These are phyloP conservation scores for Hermaeophaga mercurialis DNA, from an alignment of 2,888 invertebrate species.

Conservation along the genomic window DNA sequence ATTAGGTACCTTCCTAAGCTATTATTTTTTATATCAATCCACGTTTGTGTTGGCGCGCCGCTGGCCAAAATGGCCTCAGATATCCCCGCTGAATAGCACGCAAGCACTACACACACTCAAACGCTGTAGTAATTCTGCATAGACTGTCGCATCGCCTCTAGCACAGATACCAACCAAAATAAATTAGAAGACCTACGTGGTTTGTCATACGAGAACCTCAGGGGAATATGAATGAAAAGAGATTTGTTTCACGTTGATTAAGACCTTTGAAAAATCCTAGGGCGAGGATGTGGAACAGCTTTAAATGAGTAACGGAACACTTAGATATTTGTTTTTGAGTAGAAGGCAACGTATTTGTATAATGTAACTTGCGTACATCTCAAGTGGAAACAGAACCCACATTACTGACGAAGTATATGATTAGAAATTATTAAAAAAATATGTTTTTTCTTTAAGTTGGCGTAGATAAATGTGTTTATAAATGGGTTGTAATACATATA, in stretches of 20 bases:
- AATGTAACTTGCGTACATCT: not conserved
- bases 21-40: no score
- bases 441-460: no score
- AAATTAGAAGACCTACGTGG: constrained; percentile 26
- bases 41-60: no score
- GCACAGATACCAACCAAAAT: constrained; percentile 24
- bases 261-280: constrained; percentile 14
- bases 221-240: constrained; percentile 12
- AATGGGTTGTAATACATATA: no score
- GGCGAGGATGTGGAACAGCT: not conserved
- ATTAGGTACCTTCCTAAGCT: no score
- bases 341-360: not conserved
- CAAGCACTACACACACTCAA: not conserved
- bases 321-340: not conserved
- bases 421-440: no score
- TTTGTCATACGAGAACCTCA: constrained; percentile 14
- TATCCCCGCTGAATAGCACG: not conserved
- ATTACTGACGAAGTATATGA: no score
- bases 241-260: constrained; percentile 20
- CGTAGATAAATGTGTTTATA: no score
- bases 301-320: not conserved
- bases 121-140: constrained; percentile 17
- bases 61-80: no score
- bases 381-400: not conserved
- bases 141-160: constrained; percentile 23